A percentile compares a stretch with the other conserved stretches of the same genome.
phyloP scores from a whole-genome alignment of 2,888 invertebrate genomes.

The Aphodius sticticus region DNA sequence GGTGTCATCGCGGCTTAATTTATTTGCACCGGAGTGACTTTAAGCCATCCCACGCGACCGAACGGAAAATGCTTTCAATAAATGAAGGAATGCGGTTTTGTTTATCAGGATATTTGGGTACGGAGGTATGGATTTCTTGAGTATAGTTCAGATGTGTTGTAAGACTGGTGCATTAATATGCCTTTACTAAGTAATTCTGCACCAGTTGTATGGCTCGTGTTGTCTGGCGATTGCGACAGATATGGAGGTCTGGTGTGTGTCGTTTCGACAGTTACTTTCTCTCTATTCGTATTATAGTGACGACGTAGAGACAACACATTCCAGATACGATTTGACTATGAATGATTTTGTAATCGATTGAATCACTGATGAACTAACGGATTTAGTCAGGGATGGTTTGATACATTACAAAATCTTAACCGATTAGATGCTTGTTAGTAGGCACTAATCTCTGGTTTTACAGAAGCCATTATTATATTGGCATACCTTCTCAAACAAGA shows the following conservation, averaged over 20 bases:
- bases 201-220: neutral
- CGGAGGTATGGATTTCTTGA: neutral
- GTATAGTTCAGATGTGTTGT: too few relatives aligned
- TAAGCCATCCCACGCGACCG: neutral
- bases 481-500: too few relatives aligned
- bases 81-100: neutral
- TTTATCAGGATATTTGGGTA: neutral
- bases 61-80: neutral
- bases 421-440: too few relatives aligned
- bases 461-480: too few relatives aligned
- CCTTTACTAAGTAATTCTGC: neutral
- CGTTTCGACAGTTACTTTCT: neutral
- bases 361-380: neutral
- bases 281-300: neutral
- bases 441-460: too few relatives aligned
- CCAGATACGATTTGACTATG: neutral
- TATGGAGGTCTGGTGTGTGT: neutral
- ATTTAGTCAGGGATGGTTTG: too few relatives aligned
- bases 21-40: neutral
- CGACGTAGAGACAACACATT: neutral
- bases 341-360: neutral
- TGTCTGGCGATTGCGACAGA: neutral
- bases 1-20: neutral
- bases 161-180: too few relatives aligned
- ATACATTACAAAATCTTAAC: too few relatives aligned